Evolutionary conservation across 2,113 vertebrate genomes (phyloP).

Genomic region (Cyprinodon variegatus): DNA sequence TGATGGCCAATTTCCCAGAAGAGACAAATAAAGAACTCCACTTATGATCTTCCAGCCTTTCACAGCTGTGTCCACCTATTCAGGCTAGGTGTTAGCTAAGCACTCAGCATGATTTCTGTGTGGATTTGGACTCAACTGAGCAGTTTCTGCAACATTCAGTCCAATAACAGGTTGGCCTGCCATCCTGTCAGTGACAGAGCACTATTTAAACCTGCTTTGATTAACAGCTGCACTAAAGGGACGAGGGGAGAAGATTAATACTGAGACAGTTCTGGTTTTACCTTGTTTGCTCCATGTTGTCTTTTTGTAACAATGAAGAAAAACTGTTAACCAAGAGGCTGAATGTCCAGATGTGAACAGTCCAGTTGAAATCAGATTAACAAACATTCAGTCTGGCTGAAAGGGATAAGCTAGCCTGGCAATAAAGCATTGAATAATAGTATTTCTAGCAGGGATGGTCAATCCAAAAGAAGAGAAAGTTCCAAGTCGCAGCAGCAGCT

Average conservation of each 20-base stretch:
- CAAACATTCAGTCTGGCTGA: no score
- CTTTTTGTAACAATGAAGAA: neutral
- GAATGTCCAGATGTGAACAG: conserved; percentile 7
- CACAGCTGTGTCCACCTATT: conserved; percentile 26
- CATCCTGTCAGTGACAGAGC: conserved; percentile 46
- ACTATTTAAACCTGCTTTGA: conserved; percentile 35
- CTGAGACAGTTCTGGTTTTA: neutral
- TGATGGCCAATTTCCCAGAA: conserved; percentile 2
- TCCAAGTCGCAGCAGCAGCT: neutral
- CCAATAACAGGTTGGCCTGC: conserved; percentile 42
- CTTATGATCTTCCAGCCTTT: conserved; percentile 7
- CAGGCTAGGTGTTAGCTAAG: conserved; percentile 19
- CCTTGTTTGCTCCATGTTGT: conserved; percentile 1
- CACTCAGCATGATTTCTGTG: neutral
- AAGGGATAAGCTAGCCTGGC: no score
- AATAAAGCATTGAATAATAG: no score
- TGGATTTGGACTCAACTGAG: conserved; percentile 69
- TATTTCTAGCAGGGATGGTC: neutral
- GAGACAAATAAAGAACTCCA: conserved; percentile 20
- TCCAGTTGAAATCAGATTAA: no score
- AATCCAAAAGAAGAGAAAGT: neutral
- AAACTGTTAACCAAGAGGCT: neutral
- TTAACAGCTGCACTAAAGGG: conserved; percentile 6
- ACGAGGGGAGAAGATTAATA: neutral
- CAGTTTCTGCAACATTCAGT: conserved; percentile 50